These are phyloP conservation scores for Meda fulgida DNA, from an alignment of 2,797 vertebrate genomes.

Conservation along the genomic window DNA sequence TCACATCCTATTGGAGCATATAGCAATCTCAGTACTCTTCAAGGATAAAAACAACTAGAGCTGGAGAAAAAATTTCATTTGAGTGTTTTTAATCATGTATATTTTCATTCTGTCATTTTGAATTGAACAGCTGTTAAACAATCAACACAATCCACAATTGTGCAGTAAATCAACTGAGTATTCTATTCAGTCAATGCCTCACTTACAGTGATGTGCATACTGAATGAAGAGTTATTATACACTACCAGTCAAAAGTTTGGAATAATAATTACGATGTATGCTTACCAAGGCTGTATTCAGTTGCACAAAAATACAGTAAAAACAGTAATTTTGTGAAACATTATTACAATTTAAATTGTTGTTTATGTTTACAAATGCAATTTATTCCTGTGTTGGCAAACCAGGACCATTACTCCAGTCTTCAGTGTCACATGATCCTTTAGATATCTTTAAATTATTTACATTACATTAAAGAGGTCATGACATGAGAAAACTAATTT, in stretches of 20 bases:
- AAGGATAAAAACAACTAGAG: conserved; percentile 14
- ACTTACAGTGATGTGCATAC: neutral
- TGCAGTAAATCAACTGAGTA: neutral
- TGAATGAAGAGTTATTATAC: neutral
- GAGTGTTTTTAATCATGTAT: neutral
- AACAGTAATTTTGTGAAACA: too few species aligned
- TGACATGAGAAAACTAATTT: too few species aligned
- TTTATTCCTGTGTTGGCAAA: too few species aligned
- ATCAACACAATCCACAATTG: neutral
- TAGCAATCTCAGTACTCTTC: neutral
- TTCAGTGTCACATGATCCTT: too few species aligned
- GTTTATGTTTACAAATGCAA: too few species aligned
- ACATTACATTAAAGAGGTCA: too few species aligned
- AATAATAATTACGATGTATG: too few species aligned
- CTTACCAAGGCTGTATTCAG: too few species aligned
- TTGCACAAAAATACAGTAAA: too few species aligned
- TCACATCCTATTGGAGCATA: conserved; percentile 19
- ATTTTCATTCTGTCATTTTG: neutral
- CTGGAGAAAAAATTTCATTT: neutral
- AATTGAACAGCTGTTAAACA: neutral
- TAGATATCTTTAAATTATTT: too few species aligned
- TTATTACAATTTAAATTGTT: too few species aligned
- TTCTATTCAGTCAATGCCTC: neutral
- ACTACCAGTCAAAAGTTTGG: neutral
- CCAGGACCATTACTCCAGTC: too few species aligned